Evolutionary conservation across 2,113 vertebrate species (phyloP).

Genomic region (Hippocampus mohnikei): DNA sequence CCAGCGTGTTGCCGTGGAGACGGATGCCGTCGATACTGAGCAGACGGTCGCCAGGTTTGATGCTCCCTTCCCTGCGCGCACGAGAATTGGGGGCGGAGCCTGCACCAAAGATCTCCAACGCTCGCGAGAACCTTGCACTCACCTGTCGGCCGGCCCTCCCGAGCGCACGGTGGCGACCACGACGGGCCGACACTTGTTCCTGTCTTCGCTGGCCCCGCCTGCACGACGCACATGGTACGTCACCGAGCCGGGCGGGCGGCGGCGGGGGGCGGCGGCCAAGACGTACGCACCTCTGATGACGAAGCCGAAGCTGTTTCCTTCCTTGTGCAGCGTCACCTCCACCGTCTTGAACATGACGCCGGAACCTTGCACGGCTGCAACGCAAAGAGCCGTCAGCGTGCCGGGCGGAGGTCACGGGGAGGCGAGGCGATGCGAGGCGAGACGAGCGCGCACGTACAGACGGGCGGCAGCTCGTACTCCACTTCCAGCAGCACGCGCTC

Average conservation of each 20-base stretch:
- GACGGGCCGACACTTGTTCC: slow-evolving; percentile 97
- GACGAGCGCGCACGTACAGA: slow-evolving; percentile 78
- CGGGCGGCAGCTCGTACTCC: slow-evolving; percentile 91
- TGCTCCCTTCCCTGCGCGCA: slow-evolving; percentile 84
- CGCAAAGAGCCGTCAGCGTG: slow-evolving; percentile 10
- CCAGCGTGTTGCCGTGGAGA: slow-evolving; percentile 86
- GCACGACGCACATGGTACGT: slow-evolving; percentile 16
- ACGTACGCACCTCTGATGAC: slow-evolving; percentile 86
- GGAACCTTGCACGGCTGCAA: slow-evolving; percentile 85
- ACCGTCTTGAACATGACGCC: slow-evolving; percentile 93
- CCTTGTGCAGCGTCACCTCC: slow-evolving; percentile 96
- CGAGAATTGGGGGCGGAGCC: no score
- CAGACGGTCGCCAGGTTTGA: slow-evolving; percentile 92
- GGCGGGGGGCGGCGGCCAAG: no score
- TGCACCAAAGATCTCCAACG: no score
- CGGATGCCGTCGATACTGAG: slow-evolving; percentile 95
- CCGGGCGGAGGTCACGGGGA: not conserved
- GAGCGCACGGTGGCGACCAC: slow-evolving; percentile 93
- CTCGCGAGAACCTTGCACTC: slow-evolving; percentile 14
- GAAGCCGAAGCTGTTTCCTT: slow-evolving; percentile 97
- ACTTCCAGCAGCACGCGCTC: slow-evolving; percentile 95
- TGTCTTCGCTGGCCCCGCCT: slow-evolving; percentile 93
- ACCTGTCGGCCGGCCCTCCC: slow-evolving; percentile 96
- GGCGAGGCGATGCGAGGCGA: not conserved
- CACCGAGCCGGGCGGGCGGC: no score